phyloP scores from a whole-genome alignment of 2,888 invertebrate species.

The Anaspis maculata region DNA sequence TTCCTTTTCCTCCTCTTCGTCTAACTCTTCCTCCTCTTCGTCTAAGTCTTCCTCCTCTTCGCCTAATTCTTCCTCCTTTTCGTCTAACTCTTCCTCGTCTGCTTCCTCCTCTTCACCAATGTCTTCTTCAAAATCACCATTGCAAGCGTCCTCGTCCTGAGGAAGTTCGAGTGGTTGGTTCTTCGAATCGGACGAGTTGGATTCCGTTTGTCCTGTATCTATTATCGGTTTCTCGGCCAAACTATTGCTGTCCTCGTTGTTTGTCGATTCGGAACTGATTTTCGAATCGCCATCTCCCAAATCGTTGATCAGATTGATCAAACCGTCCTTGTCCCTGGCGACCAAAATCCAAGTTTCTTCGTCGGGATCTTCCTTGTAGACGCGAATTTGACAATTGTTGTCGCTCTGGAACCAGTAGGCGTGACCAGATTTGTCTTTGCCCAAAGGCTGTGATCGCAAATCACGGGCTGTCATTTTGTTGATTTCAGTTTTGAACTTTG shows the following conservation, averaged over 20 bases:
- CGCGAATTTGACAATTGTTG: slow-evolving; percentile 76
- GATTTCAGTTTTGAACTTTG: slow-evolving; percentile 84
- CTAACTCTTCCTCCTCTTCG: slow-evolving; percentile 22
- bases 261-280: slow-evolving; percentile 48
- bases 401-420: slow-evolving; percentile 93
- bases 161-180: slow-evolving; percentile 37
- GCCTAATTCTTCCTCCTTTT: slow-evolving; percentile 18
- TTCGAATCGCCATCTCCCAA: slow-evolving; percentile 64
- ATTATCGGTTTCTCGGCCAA: slow-evolving; percentile 49
- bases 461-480: slow-evolving; percentile 71
- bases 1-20: slow-evolving; percentile 14
- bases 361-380: slow-evolving; percentile 93
- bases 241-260: slow-evolving; percentile 56
- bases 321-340: slow-evolving; percentile 63
- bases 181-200: slow-evolving; percentile 18
- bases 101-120: slow-evolving; percentile 13
- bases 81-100: slow-evolving; percentile 22
- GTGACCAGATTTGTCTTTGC: slow-evolving; percentile 83
- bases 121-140: slow-evolving; percentile 7
- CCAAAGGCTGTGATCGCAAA: slow-evolving; percentile 80
- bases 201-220: slow-evolving; percentile 46
- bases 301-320: slow-evolving; percentile 69
- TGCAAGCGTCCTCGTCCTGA: slow-evolving; percentile 14
- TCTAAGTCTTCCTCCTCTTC: slow-evolving; percentile 20
- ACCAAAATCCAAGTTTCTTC: slow-evolving; percentile 93